Conservation (phyloP, 2,113 vertebrate genomes). For the Marcusenius ussheri region DNA sequence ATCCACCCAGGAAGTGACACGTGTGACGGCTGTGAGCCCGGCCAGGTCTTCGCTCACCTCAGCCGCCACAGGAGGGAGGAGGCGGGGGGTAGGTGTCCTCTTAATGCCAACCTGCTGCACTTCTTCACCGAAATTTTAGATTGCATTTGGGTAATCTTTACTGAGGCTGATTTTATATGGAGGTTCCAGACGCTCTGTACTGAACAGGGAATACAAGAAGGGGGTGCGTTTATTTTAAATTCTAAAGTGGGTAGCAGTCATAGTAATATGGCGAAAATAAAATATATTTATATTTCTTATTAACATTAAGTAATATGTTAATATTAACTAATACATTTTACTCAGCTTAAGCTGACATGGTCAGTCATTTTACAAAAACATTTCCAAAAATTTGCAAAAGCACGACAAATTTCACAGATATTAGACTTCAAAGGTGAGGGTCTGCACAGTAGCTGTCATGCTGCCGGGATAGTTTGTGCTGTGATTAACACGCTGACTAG, state of each 20-base stretch:
- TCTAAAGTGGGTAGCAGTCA: not conserved
- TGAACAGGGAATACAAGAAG: not conserved
- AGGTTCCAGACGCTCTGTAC: not conserved
- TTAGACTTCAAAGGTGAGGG: not conserved
- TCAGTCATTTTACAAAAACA: not conserved
- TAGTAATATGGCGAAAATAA: not conserved
- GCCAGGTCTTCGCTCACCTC: slow-evolving; percentile 92
- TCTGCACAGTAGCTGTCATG: not conserved
- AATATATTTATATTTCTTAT: not conserved
- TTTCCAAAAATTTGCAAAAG: not conserved
- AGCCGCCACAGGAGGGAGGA: slow-evolving; percentile 77
- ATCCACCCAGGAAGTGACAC: slow-evolving; percentile 91
- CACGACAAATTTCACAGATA: not conserved
- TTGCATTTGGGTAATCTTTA: not conserved
- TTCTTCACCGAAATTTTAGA: not conserved
- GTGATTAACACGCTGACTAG: not conserved
- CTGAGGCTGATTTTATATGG: not conserved
- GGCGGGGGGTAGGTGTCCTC: slow-evolving; percentile 54
- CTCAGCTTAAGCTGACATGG: not conserved
- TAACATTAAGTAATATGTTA: not conserved
- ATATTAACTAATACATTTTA: not conserved
- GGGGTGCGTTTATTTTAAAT: not conserved
- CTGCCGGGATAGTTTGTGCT: not conserved
- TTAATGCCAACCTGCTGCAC: not conserved
- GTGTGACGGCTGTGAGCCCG: slow-evolving; percentile 94